These are phyloP conservation scores for Polymixis flavicincta DNA, from an alignment of 2,888 invertebrate species.

Conservation along the genomic window DNA sequence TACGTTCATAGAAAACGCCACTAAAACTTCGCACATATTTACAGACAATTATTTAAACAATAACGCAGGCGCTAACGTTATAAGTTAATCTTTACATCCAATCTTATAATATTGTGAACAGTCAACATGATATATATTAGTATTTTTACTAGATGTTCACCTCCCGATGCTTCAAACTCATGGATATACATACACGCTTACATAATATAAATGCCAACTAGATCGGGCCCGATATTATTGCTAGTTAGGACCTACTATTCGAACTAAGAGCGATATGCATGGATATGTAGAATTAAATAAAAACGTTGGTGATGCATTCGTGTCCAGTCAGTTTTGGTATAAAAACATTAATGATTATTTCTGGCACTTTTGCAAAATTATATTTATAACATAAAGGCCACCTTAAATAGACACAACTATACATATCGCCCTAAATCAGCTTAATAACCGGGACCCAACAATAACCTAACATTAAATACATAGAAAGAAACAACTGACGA, in stretches of 20 bases:
- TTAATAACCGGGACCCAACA: constrained; percentile 54
- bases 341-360: constrained; percentile 6
- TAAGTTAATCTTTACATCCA: constrained; percentile 53
- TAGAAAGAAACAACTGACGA: constrained; percentile 45
- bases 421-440: constrained; percentile 38
- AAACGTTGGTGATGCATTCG: neutral
- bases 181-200: constrained; percentile 68
- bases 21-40: constrained; percentile 53
- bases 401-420: constrained; percentile 7
- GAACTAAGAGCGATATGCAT: constrained; percentile 45
- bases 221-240: constrained; percentile 62
- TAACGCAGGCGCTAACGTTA: constrained; percentile 49
- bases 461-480: constrained; percentile 54
- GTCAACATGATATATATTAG: constrained; percentile 62
- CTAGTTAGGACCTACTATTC: constrained; percentile 47
- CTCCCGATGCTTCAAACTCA: constrained; percentile 52
- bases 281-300: constrained; percentile 9
- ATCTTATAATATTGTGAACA: constrained; percentile 63
- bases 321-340: neutral
- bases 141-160: constrained; percentile 63
- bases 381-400: neutral
- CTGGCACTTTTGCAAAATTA: constrained; percentile 5
- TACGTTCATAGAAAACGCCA: constrained; percentile 50
- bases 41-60: constrained; percentile 58
- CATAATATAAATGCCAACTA: constrained; percentile 79